These are phyloP conservation scores for Stylophora pistillata DNA, from an alignment of 64 coral and sea anemone species.

Conservation along the genomic window DNA sequence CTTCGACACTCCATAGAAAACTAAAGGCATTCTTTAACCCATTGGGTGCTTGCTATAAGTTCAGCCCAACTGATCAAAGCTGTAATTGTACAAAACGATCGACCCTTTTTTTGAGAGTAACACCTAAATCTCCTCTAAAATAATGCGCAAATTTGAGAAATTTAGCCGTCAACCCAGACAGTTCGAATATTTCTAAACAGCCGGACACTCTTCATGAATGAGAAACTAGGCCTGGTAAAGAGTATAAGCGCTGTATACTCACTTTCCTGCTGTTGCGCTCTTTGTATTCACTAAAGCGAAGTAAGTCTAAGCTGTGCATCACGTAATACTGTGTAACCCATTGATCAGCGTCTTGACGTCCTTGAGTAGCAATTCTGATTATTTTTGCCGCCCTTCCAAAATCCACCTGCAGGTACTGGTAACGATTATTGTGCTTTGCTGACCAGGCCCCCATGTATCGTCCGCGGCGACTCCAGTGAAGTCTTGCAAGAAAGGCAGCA, in stretches of 20 bases:
- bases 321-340: constrained; percentile 31
- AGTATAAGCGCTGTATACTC: neutral
- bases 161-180: too few relatives aligned
- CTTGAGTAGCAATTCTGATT: constrained; percentile 26
- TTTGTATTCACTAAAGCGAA: constrained; percentile 34
- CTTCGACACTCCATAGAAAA: too few relatives aligned
- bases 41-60: too few relatives aligned
- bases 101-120: too few relatives aligned
- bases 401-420: constrained; percentile 22
- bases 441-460: constrained; percentile 63
- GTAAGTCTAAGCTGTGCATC: neutral
- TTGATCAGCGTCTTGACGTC: constrained; percentile 13
- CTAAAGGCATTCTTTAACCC: too few relatives aligned
- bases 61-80: too few relatives aligned
- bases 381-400: constrained; percentile 24
- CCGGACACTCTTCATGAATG: too few relatives aligned
- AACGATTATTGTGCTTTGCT: constrained; percentile 59
- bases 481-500: constrained; percentile 32
- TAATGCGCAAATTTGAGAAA: too few relatives aligned
- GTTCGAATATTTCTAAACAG: too few relatives aligned
- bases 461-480: constrained; percentile 53
- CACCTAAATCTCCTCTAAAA: too few relatives aligned
- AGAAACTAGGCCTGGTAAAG: too few relatives aligned
- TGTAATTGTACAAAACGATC: too few relatives aligned
- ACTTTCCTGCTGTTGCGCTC: constrained; percentile 33